Percentiles rank a stretch among this genome's conserved stretches.
phyloP scores from a whole-genome alignment of 2,113 vertebrate species.

The Dendrocopos noguchii region DNA sequence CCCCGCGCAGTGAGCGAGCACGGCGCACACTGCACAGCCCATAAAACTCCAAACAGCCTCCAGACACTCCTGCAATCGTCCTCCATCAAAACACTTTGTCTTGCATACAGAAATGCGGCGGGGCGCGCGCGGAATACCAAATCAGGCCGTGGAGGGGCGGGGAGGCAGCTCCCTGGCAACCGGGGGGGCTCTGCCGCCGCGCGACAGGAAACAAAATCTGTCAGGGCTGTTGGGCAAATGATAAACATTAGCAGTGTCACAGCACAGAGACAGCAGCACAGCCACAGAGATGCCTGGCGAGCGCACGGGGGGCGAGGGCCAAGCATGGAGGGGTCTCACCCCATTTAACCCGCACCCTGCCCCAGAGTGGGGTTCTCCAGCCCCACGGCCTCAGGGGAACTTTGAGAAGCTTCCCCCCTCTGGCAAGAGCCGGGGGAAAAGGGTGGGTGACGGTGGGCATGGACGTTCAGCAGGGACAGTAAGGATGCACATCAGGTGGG shows the following conservation, averaged over 20 bases:
- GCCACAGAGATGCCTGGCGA: constrained; percentile 65
- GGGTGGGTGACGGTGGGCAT: not conserved
- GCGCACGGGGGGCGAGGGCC: not conserved
- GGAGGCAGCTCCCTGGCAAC: constrained; percentile 98
- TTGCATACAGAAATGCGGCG: constrained; percentile 99
- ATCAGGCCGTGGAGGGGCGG: constrained; percentile 97
- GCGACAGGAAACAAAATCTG: constrained; percentile 87
- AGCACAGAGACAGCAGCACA: constrained; percentile 51
- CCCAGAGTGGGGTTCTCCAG: not conserved
- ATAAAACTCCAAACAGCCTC: constrained; percentile 96
- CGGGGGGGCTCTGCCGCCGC: constrained; percentile 89
- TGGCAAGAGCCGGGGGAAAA: not conserved
- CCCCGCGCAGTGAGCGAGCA: constrained; percentile 15
- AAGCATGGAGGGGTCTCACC: not conserved
- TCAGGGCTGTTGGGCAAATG: constrained; percentile 87
- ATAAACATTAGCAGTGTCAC: constrained; percentile 83
- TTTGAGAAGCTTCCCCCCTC: constrained; percentile 54
- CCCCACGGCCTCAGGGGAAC: constrained; percentile 2
- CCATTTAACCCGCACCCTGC: not conserved
- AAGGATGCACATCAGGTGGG: accelerated
- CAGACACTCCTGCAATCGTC: constrained; percentile 96
- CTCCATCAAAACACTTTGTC: constrained; percentile 99
- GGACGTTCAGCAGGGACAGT: no score
- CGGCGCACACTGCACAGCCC: constrained; percentile 91
- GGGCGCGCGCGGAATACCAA: constrained; percentile 95